phyloP scores from a whole-genome alignment of 2,113 vertebrate species.

The Himantopus leucocephalus region DNA sequence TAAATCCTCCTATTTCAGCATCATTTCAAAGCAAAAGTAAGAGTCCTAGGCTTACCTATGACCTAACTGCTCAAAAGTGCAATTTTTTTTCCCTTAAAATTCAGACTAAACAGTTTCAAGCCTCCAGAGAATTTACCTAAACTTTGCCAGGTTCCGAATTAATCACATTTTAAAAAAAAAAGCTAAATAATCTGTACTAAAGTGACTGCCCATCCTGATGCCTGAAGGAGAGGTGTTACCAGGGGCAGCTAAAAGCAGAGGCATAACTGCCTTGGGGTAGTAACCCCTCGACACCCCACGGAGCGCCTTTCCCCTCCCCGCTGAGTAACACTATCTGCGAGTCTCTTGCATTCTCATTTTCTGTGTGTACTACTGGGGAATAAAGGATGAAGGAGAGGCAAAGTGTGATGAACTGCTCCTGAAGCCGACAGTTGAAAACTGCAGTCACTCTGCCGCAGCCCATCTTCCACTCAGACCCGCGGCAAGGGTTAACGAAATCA shows the following conservation, averaged over 20 bases:
- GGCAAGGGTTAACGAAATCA: not conserved
- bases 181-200: not conserved
- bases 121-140: not conserved
- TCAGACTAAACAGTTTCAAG: not conserved
- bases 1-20: not conserved
- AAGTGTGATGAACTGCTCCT: not conserved
- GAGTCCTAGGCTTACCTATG: not conserved
- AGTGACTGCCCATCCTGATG: not conserved
- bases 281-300: accelerated
- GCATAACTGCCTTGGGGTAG: not conserved
- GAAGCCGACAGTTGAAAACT: not conserved
- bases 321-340: not conserved
- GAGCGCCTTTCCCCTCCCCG: not conserved
- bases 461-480: not conserved
- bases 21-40: not conserved
- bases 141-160: not conserved
- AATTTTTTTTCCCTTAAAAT: not conserved
- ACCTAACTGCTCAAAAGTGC: not conserved
- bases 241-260: not conserved
- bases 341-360: not conserved
- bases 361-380: not conserved
- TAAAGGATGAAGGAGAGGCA: not conserved
- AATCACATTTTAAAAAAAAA: not conserved
- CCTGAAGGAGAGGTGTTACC: not conserved
- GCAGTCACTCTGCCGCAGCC: not conserved